phyloP scores from a whole-genome alignment of 2,797 vertebrate genomes.

The Silurus lanzhouensis region DNA sequence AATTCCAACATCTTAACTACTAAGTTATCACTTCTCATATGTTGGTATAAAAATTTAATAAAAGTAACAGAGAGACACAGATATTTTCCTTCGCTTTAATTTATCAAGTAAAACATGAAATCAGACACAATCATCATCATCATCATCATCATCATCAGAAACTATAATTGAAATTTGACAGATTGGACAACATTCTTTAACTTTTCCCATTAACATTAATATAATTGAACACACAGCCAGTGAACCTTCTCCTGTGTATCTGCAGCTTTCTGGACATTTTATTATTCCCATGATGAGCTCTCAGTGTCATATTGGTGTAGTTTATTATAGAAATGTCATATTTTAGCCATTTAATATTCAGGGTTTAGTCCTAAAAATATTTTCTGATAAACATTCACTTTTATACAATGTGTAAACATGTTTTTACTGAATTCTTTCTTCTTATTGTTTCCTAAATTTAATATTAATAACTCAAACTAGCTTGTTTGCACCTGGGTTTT shows the following conservation, averaged over 20 bases:
- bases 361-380: too few species aligned
- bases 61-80: neutral
- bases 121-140: too few species aligned
- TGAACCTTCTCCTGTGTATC: too few species aligned
- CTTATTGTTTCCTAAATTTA: neutral
- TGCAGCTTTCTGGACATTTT: too few species aligned
- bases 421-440: too few species aligned
- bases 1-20: too few species aligned
- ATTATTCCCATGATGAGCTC: neutral
- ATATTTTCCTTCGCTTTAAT: neutral
- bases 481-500: neutral
- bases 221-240: too few species aligned
- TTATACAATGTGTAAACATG: too few species aligned
- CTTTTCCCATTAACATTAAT: too few species aligned
- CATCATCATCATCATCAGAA: too few species aligned
- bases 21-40: neutral
- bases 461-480: neutral
- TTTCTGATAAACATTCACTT: neutral
- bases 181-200: neutral
- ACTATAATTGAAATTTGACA: neutral
- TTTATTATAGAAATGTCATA: neutral
- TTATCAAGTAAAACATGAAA: neutral
- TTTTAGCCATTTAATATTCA: neutral
- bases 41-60: neutral
- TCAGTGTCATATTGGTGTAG: neutral